Evolutionary conservation across 2,797 vertebrate genomes (phyloP).

Genomic region (Podarcis siculus): DNA sequence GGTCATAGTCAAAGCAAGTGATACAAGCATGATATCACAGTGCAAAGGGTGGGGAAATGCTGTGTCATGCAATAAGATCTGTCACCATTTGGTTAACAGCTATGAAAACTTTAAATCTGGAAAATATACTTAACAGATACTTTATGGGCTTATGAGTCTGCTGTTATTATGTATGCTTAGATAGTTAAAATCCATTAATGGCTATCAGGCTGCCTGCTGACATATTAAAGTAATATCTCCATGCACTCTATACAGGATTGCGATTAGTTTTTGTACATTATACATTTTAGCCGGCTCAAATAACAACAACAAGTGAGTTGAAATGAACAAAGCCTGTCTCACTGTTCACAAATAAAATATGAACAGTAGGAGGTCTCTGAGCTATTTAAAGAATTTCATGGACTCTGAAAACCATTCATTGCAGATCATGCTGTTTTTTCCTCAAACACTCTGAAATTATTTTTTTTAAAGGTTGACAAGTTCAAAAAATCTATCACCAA

Average conservation of each 20-base stretch:
- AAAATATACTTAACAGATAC: not conserved
- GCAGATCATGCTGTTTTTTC: slow-evolving; percentile 42
- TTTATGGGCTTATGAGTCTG: slow-evolving; percentile 35
- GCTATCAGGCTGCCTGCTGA: slow-evolving; percentile 42
- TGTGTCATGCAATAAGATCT: not conserved
- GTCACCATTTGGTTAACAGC: slow-evolving; percentile 32
- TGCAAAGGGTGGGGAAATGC: slow-evolving; percentile 31
- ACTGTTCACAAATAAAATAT: slow-evolving; percentile 58
- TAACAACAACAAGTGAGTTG: slow-evolving; percentile 47
- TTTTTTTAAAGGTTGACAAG: slow-evolving; percentile 49
- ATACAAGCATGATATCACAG: slow-evolving; percentile 30
- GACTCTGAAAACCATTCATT: slow-evolving; percentile 57
- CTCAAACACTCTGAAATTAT: slow-evolving; percentile 40
- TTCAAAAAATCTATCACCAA: slow-evolving; percentile 52
- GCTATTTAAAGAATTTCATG: slow-evolving; percentile 62
- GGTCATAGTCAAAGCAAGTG: slow-evolving; percentile 37
- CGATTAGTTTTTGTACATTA: slow-evolving; percentile 37
- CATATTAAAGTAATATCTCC: slow-evolving; percentile 43
- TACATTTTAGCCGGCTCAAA: slow-evolving; percentile 47
- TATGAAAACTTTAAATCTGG: slow-evolving; percentile 50
- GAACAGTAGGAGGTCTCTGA: slow-evolving; percentile 52
- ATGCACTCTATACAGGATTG: slow-evolving; percentile 20
- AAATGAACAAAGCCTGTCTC: slow-evolving; percentile 41
- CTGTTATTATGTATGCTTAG: slow-evolving; percentile 37
- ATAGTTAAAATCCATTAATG: slow-evolving; percentile 39